A percentile compares a stretch with the other conserved stretches of the same genome.
phyloP scores from a whole-genome alignment of 2,113 vertebrate genomes.

The Suncus etruscus region DNA sequence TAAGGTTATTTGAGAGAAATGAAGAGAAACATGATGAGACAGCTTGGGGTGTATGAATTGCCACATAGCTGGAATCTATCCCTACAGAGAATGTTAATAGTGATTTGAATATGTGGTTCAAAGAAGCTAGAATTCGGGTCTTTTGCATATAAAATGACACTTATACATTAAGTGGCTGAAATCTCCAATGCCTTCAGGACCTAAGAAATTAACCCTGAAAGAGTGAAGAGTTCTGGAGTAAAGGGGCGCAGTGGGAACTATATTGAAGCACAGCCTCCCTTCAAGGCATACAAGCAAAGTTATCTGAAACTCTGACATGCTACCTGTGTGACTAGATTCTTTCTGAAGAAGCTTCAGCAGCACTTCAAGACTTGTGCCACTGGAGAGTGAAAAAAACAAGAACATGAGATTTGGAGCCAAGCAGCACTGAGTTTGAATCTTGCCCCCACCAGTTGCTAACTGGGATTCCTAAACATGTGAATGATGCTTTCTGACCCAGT shows the following conservation, averaged over 20 bases:
- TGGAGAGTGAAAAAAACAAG: not conserved
- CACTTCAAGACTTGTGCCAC: not conserved
- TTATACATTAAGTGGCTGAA: not conserved
- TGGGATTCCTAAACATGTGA: not conserved
- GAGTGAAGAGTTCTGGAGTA: not conserved
- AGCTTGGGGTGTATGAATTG: not conserved
- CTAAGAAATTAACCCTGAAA: conserved; percentile 5
- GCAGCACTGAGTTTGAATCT: conserved; percentile 15
- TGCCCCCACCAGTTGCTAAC: not conserved
- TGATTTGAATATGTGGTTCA: not conserved
- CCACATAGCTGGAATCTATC: not conserved
- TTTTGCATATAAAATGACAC: not conserved
- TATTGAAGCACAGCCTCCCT: not conserved
- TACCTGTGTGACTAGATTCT: not conserved
- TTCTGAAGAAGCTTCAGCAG: not conserved
- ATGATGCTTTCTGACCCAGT: not conserved
- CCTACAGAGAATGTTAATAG: not conserved
- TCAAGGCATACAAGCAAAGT: not conserved
- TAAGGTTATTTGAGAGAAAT: not conserved
- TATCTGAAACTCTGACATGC: not conserved
- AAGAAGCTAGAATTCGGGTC: not conserved
- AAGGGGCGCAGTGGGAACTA: not conserved
- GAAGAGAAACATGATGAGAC: not conserved
- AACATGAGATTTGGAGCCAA: not conserved
- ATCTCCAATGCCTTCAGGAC: not conserved